A percentile compares a stretch with the other conserved stretches of the same genome.
phyloP scores from a whole-genome alignment of 2,797 vertebrate genomes.

The Danio choprae region DNA sequence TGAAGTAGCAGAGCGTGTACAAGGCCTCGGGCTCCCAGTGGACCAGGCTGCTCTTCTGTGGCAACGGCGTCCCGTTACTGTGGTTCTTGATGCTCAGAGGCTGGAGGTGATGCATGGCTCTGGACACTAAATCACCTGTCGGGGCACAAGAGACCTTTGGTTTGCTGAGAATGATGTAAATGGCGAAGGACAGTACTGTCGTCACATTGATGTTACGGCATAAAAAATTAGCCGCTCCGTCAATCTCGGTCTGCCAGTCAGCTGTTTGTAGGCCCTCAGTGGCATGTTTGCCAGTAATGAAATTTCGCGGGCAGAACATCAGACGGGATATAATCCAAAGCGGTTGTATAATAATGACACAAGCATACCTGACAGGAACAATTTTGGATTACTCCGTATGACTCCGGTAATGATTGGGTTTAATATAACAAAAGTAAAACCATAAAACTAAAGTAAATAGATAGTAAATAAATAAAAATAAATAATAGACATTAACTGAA shows the following conservation, averaged over 20 bases:
- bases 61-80: constrained; percentile 89
- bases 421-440: no score
- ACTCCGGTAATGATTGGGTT: not conserved
- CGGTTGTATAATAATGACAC: constrained; percentile 14
- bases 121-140: constrained; percentile 93
- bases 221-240: constrained; percentile 27
- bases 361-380: not conserved
- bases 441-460: no score
- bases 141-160: constrained; percentile 49
- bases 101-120: constrained; percentile 95
- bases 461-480: no score
- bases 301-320: constrained; percentile 36
- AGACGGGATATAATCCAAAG: constrained; percentile 37
- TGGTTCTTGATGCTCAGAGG: constrained; percentile 90
- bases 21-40: constrained; percentile 97
- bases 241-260: constrained; percentile 24
- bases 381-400: not conserved
- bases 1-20: constrained; percentile 98
- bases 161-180: constrained; percentile 28
- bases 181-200: constrained; percentile 37
- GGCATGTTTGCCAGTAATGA: constrained; percentile 27
- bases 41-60: constrained; percentile 86
- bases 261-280: constrained; percentile 15
- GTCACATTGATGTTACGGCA: constrained; percentile 9
- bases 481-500: no score